Conservation (phyloP, 2,113 vertebrate genomes). For the Ceyx melanurus region DNA sequence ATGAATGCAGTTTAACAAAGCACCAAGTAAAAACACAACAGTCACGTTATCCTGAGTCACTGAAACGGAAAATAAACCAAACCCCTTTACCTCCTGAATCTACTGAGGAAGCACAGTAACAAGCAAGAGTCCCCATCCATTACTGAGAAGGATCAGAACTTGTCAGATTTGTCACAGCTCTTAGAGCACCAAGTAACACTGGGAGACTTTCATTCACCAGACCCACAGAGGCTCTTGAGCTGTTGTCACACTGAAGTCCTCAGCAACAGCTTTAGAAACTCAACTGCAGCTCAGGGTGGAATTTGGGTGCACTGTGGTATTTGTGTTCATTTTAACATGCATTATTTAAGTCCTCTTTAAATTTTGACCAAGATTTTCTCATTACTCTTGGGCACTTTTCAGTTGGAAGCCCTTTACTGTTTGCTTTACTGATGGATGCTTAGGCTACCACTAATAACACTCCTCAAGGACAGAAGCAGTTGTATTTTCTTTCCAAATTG, state of each 20-base stretch:
- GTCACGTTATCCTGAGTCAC: accelerated
- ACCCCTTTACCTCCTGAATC: too few relatives aligned
- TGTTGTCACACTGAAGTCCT: neutral
- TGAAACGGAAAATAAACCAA: neutral
- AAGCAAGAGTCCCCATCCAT: neutral
- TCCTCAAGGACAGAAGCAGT: conserved; percentile 11
- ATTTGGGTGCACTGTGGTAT: neutral
- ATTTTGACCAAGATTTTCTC: neutral
- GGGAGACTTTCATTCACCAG: neutral
- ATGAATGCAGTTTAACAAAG: neutral
- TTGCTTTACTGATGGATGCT: conserved; percentile 7
- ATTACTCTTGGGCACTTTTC: neutral
- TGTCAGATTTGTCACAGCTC: neutral
- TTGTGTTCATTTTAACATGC: neutral
- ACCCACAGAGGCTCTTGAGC: neutral
- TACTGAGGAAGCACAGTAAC: neutral
- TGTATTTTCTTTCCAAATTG: conserved; percentile 26
- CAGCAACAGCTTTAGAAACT: neutral
- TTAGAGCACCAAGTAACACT: neutral
- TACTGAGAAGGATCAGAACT: neutral
- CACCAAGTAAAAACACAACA: neutral
- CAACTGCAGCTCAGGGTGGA: neutral
- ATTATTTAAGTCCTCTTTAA: neutral
- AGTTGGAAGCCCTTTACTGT: conserved; percentile 3
- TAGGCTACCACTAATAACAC: conserved; percentile 1